These are phyloP conservation scores for Campoletis raptor DNA, from an alignment of 2,888 invertebrate genomes.

Conservation along the genomic window DNA sequence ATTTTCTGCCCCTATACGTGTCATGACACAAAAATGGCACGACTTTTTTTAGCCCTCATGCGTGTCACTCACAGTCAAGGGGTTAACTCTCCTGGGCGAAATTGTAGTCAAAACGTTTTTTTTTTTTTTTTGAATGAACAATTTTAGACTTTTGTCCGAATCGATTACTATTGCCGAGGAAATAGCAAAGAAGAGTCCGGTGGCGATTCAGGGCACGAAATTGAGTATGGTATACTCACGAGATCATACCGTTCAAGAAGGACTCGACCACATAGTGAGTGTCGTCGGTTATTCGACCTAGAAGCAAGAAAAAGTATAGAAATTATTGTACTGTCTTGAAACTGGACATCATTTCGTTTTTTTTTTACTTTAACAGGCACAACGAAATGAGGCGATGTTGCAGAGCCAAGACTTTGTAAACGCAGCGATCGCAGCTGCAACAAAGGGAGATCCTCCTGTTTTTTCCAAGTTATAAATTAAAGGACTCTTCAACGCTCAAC, in stretches of 20 bases:
- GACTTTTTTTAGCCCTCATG: too few relatives aligned
- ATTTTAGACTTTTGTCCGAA: slow-evolving; percentile 89
- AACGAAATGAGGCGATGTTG: slow-evolving; percentile 93
- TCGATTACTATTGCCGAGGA: slow-evolving; percentile 91
- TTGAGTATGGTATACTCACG: slow-evolving; percentile 93
- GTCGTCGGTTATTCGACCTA: slow-evolving; percentile 77
- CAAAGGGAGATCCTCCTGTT: slow-evolving; percentile 89
- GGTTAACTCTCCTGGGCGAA: neutral
- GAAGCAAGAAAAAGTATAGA: slow-evolving; percentile 69
- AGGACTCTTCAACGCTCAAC: neutral
- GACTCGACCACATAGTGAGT: slow-evolving; percentile 96
- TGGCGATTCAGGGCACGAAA: slow-evolving; percentile 97
- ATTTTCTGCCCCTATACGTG: too few relatives aligned
- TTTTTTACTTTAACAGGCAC: slow-evolving; percentile 87
- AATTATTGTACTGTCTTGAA: neutral
- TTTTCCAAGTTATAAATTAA: slow-evolving; percentile 92
- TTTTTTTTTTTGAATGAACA: slow-evolving; percentile 61
- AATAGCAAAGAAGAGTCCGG: slow-evolving; percentile 96
- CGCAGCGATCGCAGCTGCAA: slow-evolving; percentile 91
- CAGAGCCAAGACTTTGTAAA: slow-evolving; percentile 96
- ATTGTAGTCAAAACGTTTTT: neutral
- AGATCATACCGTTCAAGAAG: slow-evolving; percentile 94
- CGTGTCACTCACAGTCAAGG: too few relatives aligned
- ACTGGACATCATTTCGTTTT: slow-evolving; percentile 36
- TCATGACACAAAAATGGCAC: too few relatives aligned